Evolutionary conservation across 2,797 vertebrate species (phyloP).

Genomic region (Allochrocebus solatus): DNA sequence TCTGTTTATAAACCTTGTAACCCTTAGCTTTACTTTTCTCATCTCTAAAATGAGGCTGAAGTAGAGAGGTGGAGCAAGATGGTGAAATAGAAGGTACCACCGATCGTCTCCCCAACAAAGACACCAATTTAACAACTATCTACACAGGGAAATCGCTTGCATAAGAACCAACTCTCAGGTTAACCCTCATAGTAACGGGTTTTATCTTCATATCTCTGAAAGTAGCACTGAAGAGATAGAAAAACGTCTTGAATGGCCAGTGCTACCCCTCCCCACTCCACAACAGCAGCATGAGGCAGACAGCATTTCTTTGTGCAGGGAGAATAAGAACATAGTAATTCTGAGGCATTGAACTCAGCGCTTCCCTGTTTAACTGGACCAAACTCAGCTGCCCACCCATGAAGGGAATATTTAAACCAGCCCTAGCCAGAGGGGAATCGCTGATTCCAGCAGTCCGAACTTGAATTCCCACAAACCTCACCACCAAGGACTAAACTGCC

Average conservation of each 20-base stretch:
- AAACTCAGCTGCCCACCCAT: neutral
- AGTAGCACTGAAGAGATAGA: neutral
- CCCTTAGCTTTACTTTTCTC: neutral
- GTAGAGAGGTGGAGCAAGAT: neutral
- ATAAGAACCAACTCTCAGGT: neutral
- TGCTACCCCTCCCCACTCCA: neutral
- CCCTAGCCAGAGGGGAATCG: neutral
- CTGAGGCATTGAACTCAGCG: neutral
- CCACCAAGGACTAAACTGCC: neutral
- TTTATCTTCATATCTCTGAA: neutral
- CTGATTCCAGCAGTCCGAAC: neutral
- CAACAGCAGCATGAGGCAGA: neutral
- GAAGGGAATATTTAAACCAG: neutral
- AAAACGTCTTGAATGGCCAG: neutral
- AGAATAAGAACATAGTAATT: neutral
- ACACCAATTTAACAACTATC: neutral
- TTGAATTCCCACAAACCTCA: neutral
- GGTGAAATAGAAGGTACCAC: neutral
- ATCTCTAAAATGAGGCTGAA: neutral
- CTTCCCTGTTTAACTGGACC: neutral
- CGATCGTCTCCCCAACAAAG: neutral
- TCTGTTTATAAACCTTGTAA: neutral
- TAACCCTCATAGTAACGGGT: neutral
- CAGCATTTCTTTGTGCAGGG: neutral
- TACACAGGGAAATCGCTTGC: neutral